phyloP scores from a whole-genome alignment of 2,113 vertebrate species.

The Zosterops pallidus region DNA sequence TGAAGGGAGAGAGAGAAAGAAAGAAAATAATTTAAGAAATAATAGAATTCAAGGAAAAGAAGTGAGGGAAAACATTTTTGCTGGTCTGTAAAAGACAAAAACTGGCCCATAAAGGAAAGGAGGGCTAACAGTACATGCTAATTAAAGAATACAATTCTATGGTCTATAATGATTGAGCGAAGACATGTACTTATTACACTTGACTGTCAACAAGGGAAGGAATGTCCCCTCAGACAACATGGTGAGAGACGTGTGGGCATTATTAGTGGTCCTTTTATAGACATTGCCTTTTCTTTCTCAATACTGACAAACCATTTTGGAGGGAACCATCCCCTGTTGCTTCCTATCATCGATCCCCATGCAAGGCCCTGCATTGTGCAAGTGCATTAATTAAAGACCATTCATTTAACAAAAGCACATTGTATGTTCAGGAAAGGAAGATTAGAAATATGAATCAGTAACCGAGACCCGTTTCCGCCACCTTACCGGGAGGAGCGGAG shows the following conservation, averaged over 20 bases:
- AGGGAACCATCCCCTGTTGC: slow-evolving; percentile 67
- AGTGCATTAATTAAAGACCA: slow-evolving; percentile 63
- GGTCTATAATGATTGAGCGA: slow-evolving; percentile 62
- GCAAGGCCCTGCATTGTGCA: slow-evolving; percentile 49
- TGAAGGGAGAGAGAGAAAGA: background rate
- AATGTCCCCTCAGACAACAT: slow-evolving; percentile 66
- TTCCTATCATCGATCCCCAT: slow-evolving; percentile 64
- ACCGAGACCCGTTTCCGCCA: background rate
- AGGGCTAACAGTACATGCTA: slow-evolving; percentile 62
- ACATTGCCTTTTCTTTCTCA: slow-evolving; percentile 61
- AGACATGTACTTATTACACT: slow-evolving; percentile 70
- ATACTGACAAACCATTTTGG: slow-evolving; percentile 65
- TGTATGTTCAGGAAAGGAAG: slow-evolving; percentile 46
- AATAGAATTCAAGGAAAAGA: background rate
- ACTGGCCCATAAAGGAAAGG: slow-evolving; percentile 5
- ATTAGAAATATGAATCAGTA: slow-evolving; percentile 55
- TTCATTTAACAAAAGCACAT: slow-evolving; percentile 60
- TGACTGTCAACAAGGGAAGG: slow-evolving; percentile 64
- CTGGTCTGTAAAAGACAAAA: slow-evolving; percentile 8
- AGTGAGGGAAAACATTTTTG: background rate
- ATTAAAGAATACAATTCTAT: slow-evolving; percentile 68
- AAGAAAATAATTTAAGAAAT: background rate
- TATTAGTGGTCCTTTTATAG: slow-evolving; percentile 64
- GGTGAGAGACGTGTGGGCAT: slow-evolving; percentile 76
- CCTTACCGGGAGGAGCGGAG: background rate